Evolutionary conservation across 2,888 invertebrate species (phyloP).

Genomic region (Anaspis maculata): DNA sequence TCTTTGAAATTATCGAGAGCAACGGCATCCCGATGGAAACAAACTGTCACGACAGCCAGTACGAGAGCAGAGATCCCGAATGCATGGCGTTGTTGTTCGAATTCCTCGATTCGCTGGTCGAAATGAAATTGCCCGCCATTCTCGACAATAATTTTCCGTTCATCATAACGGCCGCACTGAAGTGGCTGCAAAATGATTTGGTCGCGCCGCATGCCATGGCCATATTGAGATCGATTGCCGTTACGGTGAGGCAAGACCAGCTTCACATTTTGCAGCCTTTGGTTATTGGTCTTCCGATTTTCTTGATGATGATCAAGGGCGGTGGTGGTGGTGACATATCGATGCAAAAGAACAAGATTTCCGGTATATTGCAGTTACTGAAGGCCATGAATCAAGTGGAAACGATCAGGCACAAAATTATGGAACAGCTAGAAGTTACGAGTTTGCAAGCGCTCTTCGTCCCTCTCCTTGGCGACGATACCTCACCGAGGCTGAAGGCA

Average conservation of each 20-base stretch:
- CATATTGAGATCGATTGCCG: constrained; percentile 39
- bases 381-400: constrained; percentile 38
- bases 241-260: constrained; percentile 28
- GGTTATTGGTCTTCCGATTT: constrained; percentile 37
- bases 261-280: constrained; percentile 30
- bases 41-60: constrained; percentile 40
- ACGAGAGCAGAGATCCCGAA: constrained; percentile 31
- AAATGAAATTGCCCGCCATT: constrained; percentile 38
- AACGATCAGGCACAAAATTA: constrained; percentile 30
- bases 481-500: constrained; percentile 22
- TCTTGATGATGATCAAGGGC: constrained; percentile 38
- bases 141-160: constrained; percentile 39
- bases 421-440: constrained; percentile 37
- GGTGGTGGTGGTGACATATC: constrained; percentile 25
- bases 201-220: constrained; percentile 42
- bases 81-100: constrained; percentile 45
- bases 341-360: constrained; percentile 38
- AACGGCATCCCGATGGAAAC: constrained; percentile 28
- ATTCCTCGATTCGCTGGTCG: constrained; percentile 44
- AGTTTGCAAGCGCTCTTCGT: constrained; percentile 39
- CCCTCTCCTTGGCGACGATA: constrained; percentile 35
- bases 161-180: constrained; percentile 41
- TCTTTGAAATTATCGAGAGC: too few relatives aligned
- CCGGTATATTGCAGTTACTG: constrained; percentile 44
- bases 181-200: constrained; percentile 44